Percentiles rank a stretch among this genome's conserved stretches.
These are phyloP conservation scores for Chrysopilus asiliformis DNA, from an alignment of 2,888 invertebrate species.

Conservation along the genomic window DNA sequence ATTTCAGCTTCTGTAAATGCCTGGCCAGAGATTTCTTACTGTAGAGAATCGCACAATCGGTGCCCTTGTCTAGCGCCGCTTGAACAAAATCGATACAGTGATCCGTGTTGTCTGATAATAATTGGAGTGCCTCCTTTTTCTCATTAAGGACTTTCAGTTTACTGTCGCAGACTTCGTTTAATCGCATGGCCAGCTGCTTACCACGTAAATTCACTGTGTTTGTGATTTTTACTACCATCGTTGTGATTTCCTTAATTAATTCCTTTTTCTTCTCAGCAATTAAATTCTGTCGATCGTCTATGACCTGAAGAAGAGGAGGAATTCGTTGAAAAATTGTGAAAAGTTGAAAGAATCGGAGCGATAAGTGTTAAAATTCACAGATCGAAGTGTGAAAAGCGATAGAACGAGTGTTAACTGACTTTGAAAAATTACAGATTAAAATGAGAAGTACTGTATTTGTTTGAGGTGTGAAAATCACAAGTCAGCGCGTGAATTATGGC, in stretches of 20 bases:
- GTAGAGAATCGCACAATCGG: conserved; percentile 71
- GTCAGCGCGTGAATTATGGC: no score
- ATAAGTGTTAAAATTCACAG: no score
- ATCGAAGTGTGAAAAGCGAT: no score
- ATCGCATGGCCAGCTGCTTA: conserved; percentile 64
- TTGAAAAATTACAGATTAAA: background rate
- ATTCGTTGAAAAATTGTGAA: background rate
- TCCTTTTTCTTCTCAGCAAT: conserved; percentile 76
- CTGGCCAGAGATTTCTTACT: conserved; percentile 63
- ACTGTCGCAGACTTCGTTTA: conserved; percentile 63
- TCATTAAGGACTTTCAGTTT: conserved; percentile 68
- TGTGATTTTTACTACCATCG: conserved; percentile 71
- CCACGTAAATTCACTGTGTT: conserved; percentile 72
- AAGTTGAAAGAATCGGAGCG: background rate
- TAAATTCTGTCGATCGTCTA: conserved; percentile 70
- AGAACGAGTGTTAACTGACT: background rate
- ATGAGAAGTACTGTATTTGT: no score
- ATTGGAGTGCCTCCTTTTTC: conserved; percentile 70
- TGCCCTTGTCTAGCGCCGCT: conserved; percentile 62
- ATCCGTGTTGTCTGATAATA: conserved; percentile 71
- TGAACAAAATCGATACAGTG: conserved; percentile 78
- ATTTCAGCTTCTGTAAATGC: conserved; percentile 69
- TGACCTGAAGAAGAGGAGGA: conserved; percentile 41
- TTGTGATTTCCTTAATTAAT: conserved; percentile 74
- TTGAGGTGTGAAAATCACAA: no score